Conservation (phyloP, 2,797 vertebrate genomes). For the Rhinogobio ventralis region DNA sequence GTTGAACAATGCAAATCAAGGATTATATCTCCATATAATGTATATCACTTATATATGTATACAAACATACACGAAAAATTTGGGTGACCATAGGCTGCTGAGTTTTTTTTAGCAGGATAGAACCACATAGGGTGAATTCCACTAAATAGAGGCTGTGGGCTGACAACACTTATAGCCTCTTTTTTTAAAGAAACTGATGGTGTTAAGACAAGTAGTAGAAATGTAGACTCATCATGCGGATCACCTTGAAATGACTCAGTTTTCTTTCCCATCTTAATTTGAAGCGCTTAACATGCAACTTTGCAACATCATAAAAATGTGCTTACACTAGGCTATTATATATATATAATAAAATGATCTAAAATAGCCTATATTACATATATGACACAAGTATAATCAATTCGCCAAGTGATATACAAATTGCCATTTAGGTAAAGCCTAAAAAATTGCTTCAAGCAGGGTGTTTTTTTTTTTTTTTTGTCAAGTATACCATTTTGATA, state of each 20-base stretch:
- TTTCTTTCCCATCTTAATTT: not conserved
- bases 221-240: constrained; percentile 4
- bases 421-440: not conserved
- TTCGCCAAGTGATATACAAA: not conserved
- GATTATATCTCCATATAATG: too few species aligned
- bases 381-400: not conserved
- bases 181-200: constrained; percentile 64
- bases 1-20: not conserved
- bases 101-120: not conserved
- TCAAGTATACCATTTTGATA: not conserved
- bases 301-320: not conserved
- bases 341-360: too few species aligned
- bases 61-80: not conserved
- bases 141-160: constrained; percentile 28
- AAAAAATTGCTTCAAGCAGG: not conserved
- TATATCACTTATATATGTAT: too few species aligned
- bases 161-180: constrained; percentile 43
- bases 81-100: too few species aligned
- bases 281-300: constrained; percentile 15
- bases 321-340: not conserved
- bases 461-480: not conserved
- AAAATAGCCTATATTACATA: not conserved
- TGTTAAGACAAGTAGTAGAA: constrained; percentile 66
- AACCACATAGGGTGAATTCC: constrained; percentile 52
- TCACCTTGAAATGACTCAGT: constrained; percentile 43